Conservation (phyloP, 2,797 vertebrate species). For the Craterocephalus amniculus region DNA sequence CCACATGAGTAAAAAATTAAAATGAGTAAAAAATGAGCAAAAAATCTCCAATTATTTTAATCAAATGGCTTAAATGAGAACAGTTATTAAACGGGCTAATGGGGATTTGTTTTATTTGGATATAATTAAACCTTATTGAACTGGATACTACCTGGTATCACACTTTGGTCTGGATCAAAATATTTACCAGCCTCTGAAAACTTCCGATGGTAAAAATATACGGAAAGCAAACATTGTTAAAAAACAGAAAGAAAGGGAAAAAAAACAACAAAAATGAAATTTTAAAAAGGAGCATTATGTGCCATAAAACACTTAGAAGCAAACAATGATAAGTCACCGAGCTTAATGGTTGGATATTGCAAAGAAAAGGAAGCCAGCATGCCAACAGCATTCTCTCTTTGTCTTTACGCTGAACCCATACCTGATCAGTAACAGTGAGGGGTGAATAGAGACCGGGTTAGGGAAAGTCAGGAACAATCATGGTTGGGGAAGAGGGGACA, state of each 20-base stretch:
- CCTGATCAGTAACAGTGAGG: conserved; percentile 34
- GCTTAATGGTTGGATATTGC: conserved; percentile 19
- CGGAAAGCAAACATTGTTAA: conserved; percentile 9
- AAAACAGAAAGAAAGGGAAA: background rate
- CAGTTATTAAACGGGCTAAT: background rate
- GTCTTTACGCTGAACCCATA: conserved; percentile 37
- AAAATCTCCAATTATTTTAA: background rate
- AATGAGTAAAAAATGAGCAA: too few relatives aligned
- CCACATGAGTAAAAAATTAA: background rate
- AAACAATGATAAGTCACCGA: background rate
- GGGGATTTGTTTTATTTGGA: background rate
- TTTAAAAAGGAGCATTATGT: conserved; percentile 11
- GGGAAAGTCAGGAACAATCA: conserved; percentile 18
- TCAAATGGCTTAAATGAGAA: background rate
- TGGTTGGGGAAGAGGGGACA: conserved; percentile 18
- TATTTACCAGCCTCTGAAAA: background rate
- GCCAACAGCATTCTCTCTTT: conserved; percentile 68
- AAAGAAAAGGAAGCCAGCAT: conserved; percentile 48
- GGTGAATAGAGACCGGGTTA: conserved; percentile 28
- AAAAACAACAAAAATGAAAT: background rate
- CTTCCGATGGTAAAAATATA: background rate
- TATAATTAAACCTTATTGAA: background rate
- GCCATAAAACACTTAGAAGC: conserved; percentile 22
- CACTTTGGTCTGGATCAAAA: background rate
- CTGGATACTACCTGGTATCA: background rate